phyloP scores from a whole-genome alignment of 2,888 invertebrate genomes.

The Philopedon plagiatum region DNA sequence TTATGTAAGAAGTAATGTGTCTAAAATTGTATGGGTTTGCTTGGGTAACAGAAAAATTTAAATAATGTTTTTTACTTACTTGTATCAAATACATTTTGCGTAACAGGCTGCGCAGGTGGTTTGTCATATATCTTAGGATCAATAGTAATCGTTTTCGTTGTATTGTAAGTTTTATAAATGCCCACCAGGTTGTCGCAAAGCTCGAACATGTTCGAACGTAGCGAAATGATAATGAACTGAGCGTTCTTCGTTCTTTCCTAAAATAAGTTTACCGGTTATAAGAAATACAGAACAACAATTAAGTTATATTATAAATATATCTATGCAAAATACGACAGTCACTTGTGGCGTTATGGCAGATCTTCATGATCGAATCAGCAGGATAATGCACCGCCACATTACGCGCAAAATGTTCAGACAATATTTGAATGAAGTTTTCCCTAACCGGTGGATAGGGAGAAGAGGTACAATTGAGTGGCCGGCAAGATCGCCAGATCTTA shows the following conservation, averaged over 20 bases:
- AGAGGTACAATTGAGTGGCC: too few relatives aligned
- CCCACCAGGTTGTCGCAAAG: conserved; percentile 92
- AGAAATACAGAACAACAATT: background rate
- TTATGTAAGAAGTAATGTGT: too few relatives aligned
- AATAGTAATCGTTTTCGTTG: conserved; percentile 85
- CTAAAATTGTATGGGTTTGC: too few relatives aligned
- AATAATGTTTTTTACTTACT: background rate
- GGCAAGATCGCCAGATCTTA: too few relatives aligned
- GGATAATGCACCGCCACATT: too few relatives aligned
- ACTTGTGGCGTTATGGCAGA: too few relatives aligned
- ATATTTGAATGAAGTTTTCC: too few relatives aligned
- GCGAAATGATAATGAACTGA: conserved; percentile 97
- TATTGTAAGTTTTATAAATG: conserved; percentile 94
- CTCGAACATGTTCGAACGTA: conserved; percentile 98
- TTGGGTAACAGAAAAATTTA: background rate
- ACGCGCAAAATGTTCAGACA: too few relatives aligned
- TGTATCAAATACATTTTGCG: background rate
- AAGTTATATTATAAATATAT: too few relatives aligned
- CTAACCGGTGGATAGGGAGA: too few relatives aligned
- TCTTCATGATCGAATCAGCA: too few relatives aligned
- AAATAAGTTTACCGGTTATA: conserved; percentile 36
- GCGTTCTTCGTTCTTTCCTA: conserved; percentile 96
- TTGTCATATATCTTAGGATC: conserved; percentile 60
- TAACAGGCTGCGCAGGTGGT: background rate
- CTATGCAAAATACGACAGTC: too few relatives aligned